Evolutionary conservation across 2,113 vertebrate species (phyloP), one percentile per base, ranked within the genome.

Genomic region (Anarrhichthys ocellatus): DNA sequence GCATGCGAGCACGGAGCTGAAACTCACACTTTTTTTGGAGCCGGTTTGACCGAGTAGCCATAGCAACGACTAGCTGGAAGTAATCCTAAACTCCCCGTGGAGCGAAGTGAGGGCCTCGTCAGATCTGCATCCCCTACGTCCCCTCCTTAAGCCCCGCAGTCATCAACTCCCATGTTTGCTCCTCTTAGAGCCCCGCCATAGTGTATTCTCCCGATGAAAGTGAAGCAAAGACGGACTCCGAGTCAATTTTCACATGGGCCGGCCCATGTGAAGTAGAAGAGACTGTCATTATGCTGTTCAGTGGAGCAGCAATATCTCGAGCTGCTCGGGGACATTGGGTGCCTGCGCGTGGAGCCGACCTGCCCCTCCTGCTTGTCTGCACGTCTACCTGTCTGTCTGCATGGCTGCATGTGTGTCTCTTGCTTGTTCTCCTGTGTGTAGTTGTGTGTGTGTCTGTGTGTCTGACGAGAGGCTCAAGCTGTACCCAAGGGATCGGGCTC

Each of bases 281-380:
- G 91, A 90, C 90, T 87, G 91, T 93, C 90, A 94, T 94, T 94
- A 94, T 91, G 92, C 93, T 94, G 92, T 90, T 94, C 94, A 94
- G 83, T 93, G 91, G 92, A 94, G 93, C 94, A 89, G 93, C 76
- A 88, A 93, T 92, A 94, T 94, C 92, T 93, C 44, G 59, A 85
- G 86, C 89, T 88, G 90, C 91, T 91, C 34, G 90, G 92, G 92
- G 91, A 92, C 90, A 88, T 90, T 87, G 91, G 90, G 76, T 79
- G 73, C 85, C 78, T 90, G 80, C 86, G 86, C 84, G 36, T 71
- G 66, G 3, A 54, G 85, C 82, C 29, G 63, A 77, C 82, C 85
- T 88, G 82, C 76, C 80, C 82, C 87, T 67, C 67, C 80, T 71
- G 68, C 0, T 73, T 78, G 59, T 36, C 78, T 85, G 66, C 68